Evolutionary conservation across 2,113 vertebrate genomes (phyloP), one percentile per base, ranked within the genome.

Genomic region (Apaloderma vittatum): DNA sequence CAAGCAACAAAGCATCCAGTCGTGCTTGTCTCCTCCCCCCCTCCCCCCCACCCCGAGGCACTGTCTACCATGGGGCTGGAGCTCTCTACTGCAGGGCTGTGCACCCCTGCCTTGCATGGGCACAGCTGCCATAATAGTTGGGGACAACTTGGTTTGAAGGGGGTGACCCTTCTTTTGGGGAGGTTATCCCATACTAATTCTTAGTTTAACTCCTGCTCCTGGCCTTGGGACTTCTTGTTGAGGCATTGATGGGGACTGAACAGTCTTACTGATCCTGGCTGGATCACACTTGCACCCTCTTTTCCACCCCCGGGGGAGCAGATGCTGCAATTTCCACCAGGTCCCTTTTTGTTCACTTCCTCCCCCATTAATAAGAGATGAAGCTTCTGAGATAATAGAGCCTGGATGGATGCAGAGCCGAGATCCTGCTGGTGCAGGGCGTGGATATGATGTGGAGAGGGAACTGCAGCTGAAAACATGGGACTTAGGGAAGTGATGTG

Each of bases 311-410:
- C 1, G 10, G 74, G 76, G 61, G 68, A 84, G 26, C 49, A 86
- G 68, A 84, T 93, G 61, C 91, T 93, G 46, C 81, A 77, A 87
- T 91, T 97, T 94, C 91, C 89, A 91, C 95, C 93, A 89, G 20
- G 30, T 96, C 48, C 32, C 57, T 84, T 94, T 88, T 85, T 68
- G 86, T 95, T 94, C 18, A 0, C 84, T 94, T 96, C 94, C 65
- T 96, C 57, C 27, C 9, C 80, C 83, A 93, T 97, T 93, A 97
- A 97, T 96, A 97, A 96, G 80, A 93, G 45, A 97, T 96, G 89
- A 96, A 86, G 86, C 75, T 81, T 85, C 77, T 75, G 94, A 96
- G 73, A 84, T 96, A 84, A 81, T 78, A 84, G 89, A 75, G 34
- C 30, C 58, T 61, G 65, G 89, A 55, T 95, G 68, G 80, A 81